These are phyloP conservation scores for Chunga burmeisteri DNA, from an alignment of 2,113 vertebrate species.

Conservation along the genomic window DNA sequence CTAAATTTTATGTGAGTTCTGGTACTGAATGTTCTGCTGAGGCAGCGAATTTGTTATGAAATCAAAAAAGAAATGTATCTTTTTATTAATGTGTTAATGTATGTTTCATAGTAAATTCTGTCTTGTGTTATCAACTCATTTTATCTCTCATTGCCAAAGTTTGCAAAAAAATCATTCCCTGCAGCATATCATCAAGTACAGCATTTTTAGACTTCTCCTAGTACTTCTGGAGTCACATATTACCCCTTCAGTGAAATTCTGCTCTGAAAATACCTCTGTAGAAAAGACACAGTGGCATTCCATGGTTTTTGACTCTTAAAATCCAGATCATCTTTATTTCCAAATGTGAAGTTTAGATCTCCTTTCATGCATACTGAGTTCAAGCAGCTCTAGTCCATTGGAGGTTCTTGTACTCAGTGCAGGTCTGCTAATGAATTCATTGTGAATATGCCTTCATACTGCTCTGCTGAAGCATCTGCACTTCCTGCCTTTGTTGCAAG, in stretches of 20 bases:
- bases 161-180: neutral
- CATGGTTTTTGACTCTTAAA: neutral
- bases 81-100: neutral
- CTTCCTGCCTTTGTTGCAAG: neutral
- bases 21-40: neutral
- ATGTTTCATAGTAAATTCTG: neutral
- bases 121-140: neutral
- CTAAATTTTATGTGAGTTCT: neutral
- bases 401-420: neutral
- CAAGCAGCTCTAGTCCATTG: neutral
- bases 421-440: neutral
- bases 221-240: neutral
- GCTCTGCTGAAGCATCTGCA: neutral
- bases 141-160: neutral
- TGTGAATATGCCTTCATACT: neutral
- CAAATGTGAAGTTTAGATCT: neutral
- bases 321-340: neutral
- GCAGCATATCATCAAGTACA: neutral
- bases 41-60: neutral
- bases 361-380: neutral
- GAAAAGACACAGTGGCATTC: neutral
- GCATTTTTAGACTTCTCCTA: neutral
- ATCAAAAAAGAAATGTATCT: neutral
- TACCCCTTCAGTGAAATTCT: neutral
- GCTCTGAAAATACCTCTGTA: neutral